phyloP scores from a whole-genome alignment of 2,888 invertebrate species.

The Ditylenchus weischeri region DNA sequence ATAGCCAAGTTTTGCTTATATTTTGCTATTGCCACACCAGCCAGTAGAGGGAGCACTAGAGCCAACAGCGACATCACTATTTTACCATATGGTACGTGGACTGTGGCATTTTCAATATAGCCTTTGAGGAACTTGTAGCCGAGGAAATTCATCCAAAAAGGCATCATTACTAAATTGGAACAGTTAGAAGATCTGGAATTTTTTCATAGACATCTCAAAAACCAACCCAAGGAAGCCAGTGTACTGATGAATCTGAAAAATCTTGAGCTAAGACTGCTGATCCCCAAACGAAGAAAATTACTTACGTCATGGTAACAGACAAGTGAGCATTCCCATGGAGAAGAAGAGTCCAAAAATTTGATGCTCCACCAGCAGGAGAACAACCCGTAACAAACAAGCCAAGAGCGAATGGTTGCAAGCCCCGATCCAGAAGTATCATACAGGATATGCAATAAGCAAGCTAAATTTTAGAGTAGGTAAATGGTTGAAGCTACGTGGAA shows the following conservation, averaged over 20 bases:
- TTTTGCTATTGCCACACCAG: constrained; percentile 61
- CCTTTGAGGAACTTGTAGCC: constrained; percentile 58
- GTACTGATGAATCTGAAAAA: constrained; percentile 71
- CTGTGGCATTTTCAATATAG: constrained; percentile 30
- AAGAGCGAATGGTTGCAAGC: constrained; percentile 49
- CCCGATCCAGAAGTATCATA: constrained; percentile 44
- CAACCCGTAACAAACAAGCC: constrained; percentile 58
- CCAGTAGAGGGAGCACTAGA: constrained; percentile 61
- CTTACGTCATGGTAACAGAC: constrained; percentile 83
- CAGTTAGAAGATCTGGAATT: background rate
- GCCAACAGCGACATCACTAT: constrained; percentile 60
- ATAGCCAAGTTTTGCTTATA: constrained; percentile 58
- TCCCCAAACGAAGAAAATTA: too few species aligned
- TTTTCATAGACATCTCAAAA: background rate
- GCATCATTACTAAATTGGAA: constrained; percentile 62
- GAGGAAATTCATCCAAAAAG: constrained; percentile 63
- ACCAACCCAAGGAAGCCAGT: constrained; percentile 76
- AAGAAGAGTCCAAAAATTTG: constrained; percentile 90
- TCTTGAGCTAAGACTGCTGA: too few species aligned
- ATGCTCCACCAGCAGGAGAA: constrained; percentile 74
- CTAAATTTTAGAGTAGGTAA: constrained; percentile 32
- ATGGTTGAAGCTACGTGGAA: background rate
- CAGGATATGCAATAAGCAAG: constrained; percentile 54
- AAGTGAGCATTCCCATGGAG: constrained; percentile 86
- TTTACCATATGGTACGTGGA: constrained; percentile 60